These are phyloP conservation scores for Hybognathus amarus DNA, from an alignment of 2,797 vertebrate genomes.

Conservation along the genomic window DNA sequence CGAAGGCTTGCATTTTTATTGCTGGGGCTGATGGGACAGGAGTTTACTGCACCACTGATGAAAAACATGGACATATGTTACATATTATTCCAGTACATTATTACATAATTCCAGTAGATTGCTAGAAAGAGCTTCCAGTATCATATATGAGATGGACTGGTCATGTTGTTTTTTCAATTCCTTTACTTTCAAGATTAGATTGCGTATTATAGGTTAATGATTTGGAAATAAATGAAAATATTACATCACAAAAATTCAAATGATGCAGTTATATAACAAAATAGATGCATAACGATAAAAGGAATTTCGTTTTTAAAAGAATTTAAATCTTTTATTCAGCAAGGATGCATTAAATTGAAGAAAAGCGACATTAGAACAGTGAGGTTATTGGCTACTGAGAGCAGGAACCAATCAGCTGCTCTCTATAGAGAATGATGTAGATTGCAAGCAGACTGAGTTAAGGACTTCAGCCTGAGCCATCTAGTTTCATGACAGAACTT, in stretches of 20 bases:
- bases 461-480: not conserved
- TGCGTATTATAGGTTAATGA: not conserved
- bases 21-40: slow-evolving; percentile 28
- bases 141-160: not conserved
- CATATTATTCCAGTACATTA: not conserved
- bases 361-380: not conserved
- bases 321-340: not conserved
- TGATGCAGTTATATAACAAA: not conserved
- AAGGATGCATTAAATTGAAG: not conserved
- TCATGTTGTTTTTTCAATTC: not conserved
- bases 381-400: not conserved
- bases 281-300: not conserved
- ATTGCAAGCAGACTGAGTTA: not conserved
- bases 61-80: slow-evolving; percentile 30
- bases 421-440: too few relatives aligned
- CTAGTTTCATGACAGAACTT: not conserved
- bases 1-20: slow-evolving; percentile 44
- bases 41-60: slow-evolving; percentile 22
- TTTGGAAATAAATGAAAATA: not conserved
- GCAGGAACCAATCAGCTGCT: not conserved
- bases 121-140: not conserved
- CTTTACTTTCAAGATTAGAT: not conserved
- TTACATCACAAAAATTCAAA: not conserved
- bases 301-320: not conserved
- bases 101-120: slow-evolving; percentile 15